These are phyloP conservation scores for Cyclura pinguis DNA, from an alignment of 2,797 vertebrate species.

Conservation along the genomic window DNA sequence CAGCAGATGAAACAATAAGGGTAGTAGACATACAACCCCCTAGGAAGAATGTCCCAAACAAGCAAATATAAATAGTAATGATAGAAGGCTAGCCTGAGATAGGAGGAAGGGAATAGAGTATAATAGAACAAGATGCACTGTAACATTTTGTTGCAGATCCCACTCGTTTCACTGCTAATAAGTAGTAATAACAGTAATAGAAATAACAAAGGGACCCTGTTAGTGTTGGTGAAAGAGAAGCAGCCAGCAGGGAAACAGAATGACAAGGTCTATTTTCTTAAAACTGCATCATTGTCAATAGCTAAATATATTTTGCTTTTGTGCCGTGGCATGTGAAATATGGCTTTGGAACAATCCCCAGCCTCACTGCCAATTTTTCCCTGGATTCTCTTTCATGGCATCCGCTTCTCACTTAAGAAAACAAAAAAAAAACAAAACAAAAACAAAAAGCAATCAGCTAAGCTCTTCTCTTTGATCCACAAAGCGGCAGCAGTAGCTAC, in stretches of 20 bases:
- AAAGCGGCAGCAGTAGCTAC: conserved; percentile 28
- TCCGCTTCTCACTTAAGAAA: conserved; percentile 20
- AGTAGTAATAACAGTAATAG: background rate
- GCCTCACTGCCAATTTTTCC: conserved; percentile 48
- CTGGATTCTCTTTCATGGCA: conserved; percentile 27
- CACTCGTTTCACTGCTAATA: background rate
- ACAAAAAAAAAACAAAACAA: background rate
- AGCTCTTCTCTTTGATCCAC: conserved; percentile 69
- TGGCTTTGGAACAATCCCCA: conserved; percentile 40
- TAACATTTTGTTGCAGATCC: background rate
- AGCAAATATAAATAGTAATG: too few relatives aligned
- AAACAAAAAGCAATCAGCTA: conserved; percentile 15
- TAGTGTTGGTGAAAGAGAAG: conserved; percentile 27
- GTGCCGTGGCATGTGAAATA: conserved; percentile 27
- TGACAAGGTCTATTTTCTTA: conserved; percentile 44
- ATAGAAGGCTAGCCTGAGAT: too few relatives aligned
- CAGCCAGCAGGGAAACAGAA: conserved; percentile 16
- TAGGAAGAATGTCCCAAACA: background rate
- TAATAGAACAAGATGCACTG: background rate
- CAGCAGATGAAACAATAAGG: background rate
- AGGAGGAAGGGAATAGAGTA: background rate
- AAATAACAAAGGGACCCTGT: background rate
- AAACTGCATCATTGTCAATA: conserved; percentile 57
- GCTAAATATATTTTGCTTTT: conserved; percentile 38
- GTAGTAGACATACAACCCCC: background rate